phyloP scores from a whole-genome alignment of 2,113 vertebrate species.

The Epinephelus cyanopodus region DNA sequence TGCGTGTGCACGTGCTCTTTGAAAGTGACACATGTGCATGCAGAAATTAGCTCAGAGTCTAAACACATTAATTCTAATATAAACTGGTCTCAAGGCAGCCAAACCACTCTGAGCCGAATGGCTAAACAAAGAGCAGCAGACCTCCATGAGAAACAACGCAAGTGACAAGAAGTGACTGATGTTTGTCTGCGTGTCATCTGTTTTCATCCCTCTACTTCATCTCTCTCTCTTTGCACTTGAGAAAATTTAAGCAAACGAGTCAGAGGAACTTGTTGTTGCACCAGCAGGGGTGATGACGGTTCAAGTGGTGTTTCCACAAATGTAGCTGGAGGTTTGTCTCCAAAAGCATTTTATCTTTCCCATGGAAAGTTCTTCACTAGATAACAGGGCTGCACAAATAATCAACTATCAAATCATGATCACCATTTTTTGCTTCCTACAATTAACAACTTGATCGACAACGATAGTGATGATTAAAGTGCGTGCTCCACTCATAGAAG shows the following conservation, averaged over 20 bases:
- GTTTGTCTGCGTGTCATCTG: slow-evolving; percentile 30
- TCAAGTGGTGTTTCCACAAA: slow-evolving; percentile 18
- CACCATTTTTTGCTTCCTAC: too few species aligned
- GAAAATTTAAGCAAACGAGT: slow-evolving; percentile 53
- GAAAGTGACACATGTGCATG: slow-evolving; percentile 24
- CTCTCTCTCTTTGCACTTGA: not conserved
- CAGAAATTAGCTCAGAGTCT: slow-evolving; percentile 56
- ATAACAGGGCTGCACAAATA: not conserved
- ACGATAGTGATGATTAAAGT: too few species aligned
- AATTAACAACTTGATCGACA: too few species aligned
- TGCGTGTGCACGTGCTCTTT: slow-evolving; percentile 31
- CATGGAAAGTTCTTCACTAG: not conserved
- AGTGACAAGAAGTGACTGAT: slow-evolving; percentile 35
- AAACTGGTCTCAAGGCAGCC: slow-evolving; percentile 50
- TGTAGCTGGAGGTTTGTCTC: slow-evolving; percentile 24
- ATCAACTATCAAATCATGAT: too few species aligned
- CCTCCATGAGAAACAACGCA: slow-evolving; percentile 47
- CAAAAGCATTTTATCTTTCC: slow-evolving; percentile 2
- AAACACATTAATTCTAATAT: slow-evolving; percentile 73
- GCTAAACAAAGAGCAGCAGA: slow-evolving; percentile 43
- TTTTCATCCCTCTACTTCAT: slow-evolving; percentile 26
- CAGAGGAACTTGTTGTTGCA: slow-evolving; percentile 34
- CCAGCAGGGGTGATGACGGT: slow-evolving; percentile 1
- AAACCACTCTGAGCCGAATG: not conserved
- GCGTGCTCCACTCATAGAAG: too few species aligned